These are phyloP conservation scores for Anguilla obscura DNA, from an alignment of 2,797 vertebrate genomes.

Conservation along the genomic window DNA sequence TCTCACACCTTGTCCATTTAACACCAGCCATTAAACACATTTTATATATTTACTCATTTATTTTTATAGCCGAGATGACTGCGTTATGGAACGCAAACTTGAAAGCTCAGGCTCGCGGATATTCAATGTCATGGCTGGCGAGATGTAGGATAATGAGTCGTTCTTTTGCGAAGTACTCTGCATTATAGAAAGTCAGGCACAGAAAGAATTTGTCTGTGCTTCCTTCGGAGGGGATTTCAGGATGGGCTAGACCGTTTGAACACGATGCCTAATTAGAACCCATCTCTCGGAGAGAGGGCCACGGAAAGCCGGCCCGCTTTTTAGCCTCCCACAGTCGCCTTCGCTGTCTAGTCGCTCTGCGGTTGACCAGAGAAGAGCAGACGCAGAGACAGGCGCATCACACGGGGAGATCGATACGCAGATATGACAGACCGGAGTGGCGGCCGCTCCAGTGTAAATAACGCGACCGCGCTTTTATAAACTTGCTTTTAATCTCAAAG, in stretches of 20 bases:
- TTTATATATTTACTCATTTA: constrained; percentile 18
- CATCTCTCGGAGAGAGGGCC: constrained; percentile 65
- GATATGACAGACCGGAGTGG: not conserved
- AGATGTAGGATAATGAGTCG: constrained; percentile 16
- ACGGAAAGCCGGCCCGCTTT: constrained; percentile 54
- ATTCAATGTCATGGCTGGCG: constrained; percentile 30
- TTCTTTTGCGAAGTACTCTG: constrained; percentile 10
- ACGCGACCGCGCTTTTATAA: not conserved
- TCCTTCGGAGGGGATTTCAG: constrained; percentile 52
- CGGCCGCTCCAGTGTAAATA: not conserved
- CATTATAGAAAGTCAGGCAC: constrained; percentile 34
- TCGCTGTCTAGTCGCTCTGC: constrained; percentile 48
- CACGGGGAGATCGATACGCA: constrained; percentile 17
- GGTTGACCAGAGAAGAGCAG: constrained; percentile 9
- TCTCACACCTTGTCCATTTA: constrained; percentile 31
- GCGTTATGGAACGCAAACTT: constrained; percentile 23
- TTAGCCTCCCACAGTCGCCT: constrained; percentile 45
- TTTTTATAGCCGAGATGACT: constrained; percentile 32
- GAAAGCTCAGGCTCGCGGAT: constrained; percentile 27
- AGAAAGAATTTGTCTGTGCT: constrained; percentile 42
- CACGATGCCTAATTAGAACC: constrained; percentile 66
- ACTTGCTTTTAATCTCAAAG: constrained; percentile 15
- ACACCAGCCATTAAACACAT: constrained; percentile 26
- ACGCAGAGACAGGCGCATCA: constrained; percentile 1
- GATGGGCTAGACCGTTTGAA: constrained; percentile 56